Evolutionary conservation across 2,888 invertebrate genomes (phyloP).

Genomic region (Pandemis heparana): DNA sequence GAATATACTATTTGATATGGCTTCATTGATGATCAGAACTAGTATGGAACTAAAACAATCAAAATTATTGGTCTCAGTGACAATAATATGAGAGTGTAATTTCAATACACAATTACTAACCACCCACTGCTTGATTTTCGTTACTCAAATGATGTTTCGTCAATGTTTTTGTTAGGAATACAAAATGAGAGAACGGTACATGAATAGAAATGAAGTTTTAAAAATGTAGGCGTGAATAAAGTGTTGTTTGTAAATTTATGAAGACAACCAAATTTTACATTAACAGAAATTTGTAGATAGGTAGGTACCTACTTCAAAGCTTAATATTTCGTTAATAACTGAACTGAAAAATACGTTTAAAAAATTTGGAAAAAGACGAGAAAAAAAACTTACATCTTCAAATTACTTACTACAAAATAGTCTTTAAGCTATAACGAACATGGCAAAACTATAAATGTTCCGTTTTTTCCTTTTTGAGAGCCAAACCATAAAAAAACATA

Average conservation of each 20-base stretch:
- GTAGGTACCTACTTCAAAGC: too few relatives aligned
- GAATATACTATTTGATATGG: constrained; percentile 50
- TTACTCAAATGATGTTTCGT: constrained; percentile 6
- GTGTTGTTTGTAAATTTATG: not conserved
- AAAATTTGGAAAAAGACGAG: too few relatives aligned
- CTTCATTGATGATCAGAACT: constrained; percentile 58
- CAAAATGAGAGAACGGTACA: constrained; percentile 18
- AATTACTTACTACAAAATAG: too few relatives aligned
- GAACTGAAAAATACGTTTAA: too few relatives aligned
- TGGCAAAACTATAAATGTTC: too few relatives aligned
- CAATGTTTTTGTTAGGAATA: constrained; percentile 17
- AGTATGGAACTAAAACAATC: constrained; percentile 45
- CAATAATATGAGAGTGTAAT: constrained; percentile 16
- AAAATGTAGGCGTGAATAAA: constrained; percentile 8
- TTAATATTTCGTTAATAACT: too few relatives aligned
- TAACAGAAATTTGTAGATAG: too few relatives aligned
- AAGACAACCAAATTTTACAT: not conserved
- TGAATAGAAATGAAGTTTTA: constrained; percentile 29
- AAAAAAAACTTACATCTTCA: too few relatives aligned
- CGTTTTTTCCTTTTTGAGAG: too few relatives aligned
- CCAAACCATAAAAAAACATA: too few relatives aligned
- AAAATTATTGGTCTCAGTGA: constrained; percentile 15
- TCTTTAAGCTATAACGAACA: too few relatives aligned
- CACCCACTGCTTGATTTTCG: constrained; percentile 34
- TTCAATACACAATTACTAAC: constrained; percentile 18